A percentile compares a stretch with the other conserved stretches of the same genome.
These are phyloP conservation scores for Grapholita molesta DNA, from an alignment of 1,140 invertebrate genomes.

Conservation along the genomic window DNA sequence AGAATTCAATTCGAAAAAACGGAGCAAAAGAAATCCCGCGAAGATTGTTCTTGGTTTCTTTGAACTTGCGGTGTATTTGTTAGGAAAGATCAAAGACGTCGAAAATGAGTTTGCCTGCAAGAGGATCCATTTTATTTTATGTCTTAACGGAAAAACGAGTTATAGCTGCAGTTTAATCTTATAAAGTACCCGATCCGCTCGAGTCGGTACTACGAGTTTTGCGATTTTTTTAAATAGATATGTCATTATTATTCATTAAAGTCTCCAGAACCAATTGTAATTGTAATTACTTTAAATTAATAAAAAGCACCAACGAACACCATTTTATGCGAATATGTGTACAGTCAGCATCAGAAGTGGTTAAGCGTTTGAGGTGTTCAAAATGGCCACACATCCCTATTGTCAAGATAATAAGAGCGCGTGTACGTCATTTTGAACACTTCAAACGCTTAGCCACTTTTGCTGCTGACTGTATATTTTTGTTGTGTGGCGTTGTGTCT, in stretches of 20 bases:
- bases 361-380: too few relatives aligned
- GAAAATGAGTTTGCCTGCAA: conserved; percentile 14
- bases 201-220: neutral
- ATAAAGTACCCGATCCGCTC: neutral
- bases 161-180: conserved; percentile 10
- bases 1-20: neutral
- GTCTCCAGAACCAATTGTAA: too few relatives aligned
- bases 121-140: neutral
- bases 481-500: too few relatives aligned
- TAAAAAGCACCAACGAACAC: neutral
- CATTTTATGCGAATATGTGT: neutral
- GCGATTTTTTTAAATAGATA: neutral
- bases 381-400: too few relatives aligned
- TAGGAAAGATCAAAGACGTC: conserved; percentile 3
- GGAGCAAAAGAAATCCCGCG: neutral
- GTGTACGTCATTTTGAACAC: too few relatives aligned
- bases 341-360: too few relatives aligned
- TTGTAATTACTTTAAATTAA: too few relatives aligned
- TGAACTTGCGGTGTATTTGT: conserved; percentile 9
- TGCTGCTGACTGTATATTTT: too few relatives aligned
- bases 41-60: neutral
- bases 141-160: conserved; percentile 1
- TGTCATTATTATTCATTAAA: neutral
- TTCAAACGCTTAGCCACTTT: too few relatives aligned
- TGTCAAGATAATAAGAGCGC: too few relatives aligned